Base-by-base conservation (phyloP, 2,113 vertebrate species). In the Poeciliopsis prolifica region DNA sequence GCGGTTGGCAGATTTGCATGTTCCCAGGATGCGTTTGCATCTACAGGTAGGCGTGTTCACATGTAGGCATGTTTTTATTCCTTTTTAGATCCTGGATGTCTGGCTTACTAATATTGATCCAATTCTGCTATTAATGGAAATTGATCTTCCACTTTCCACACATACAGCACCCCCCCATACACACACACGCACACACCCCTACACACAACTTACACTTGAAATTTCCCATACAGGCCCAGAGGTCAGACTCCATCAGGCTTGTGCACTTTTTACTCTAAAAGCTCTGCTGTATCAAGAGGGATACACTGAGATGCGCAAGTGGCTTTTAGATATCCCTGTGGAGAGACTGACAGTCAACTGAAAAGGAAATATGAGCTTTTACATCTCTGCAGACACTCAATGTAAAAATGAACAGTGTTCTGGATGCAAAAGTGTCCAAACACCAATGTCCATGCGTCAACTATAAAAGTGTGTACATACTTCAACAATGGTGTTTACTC, bases 231-330 rank as follows among this genome's bases (percentile, higher is more conserved):
- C 87, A 81, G 78, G 80, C 77, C 65, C 81, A 76, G 79, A 86
- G 86, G 90, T 87, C 82, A 70, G 72, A 77, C 58, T 91, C 86
- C 84, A 81, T 64, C 58, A 73, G 79, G 84, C 78, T 65, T 62
- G 26, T 81, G 87, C 80, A 89, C 88, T 83, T 87, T 91, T 84
- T 85, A 88, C 83, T 87, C 83, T 92, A 88, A 92, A 89, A 92
- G 92, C 89, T 85, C 37, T n/a, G 75, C 79, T 69, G 65, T 79
- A 79, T 86, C 84, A 81, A 29, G 80, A 83, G 77, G 58, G 69
- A 88, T 81, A 70, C 88, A 83, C 58, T 9, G 42, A 88, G 85
- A 91, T 87, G 78, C 74, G 80, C 76, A 80, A 92, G 87, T 88
- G 87, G 87, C 90, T 92, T 91, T 93, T 89, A 91, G 80, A 81